Percentiles rank a stretch among this genome's conserved stretches.
Conservation (phyloP, 1,140 invertebrate genomes). For the Drosophila lini region DNA sequence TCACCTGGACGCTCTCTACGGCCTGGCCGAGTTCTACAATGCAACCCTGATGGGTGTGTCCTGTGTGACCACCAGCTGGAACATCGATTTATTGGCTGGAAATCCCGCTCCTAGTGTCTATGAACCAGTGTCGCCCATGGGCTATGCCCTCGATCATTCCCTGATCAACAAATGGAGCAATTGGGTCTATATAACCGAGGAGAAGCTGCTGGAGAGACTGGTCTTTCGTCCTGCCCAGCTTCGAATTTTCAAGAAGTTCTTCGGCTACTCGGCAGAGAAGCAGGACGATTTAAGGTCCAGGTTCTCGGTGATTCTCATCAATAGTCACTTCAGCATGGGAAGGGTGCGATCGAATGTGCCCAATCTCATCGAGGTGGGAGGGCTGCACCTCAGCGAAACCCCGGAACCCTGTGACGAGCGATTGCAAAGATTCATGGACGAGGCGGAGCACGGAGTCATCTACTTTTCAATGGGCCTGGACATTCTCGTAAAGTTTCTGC, state of each 20-base stretch:
- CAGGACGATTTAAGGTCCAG: conserved; percentile 25
- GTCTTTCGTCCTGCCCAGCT: conserved; percentile 61
- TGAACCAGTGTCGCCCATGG: conserved; percentile 63
- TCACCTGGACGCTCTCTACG: conserved; percentile 50
- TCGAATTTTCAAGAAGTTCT: conserved; percentile 64
- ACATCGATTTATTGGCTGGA: conserved; percentile 38
- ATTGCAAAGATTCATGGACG: conserved; percentile 85
- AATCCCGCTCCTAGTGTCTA: conserved; percentile 67
- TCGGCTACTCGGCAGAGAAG: conserved; percentile 23
- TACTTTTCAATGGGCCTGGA: conserved; percentile 88
- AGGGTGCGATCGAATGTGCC: conserved; percentile 60
- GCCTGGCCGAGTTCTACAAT: conserved; percentile 54
- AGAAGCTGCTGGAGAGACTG: conserved; percentile 32
- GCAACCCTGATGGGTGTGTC: conserved; percentile 56
- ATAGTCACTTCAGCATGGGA: conserved; percentile 65
- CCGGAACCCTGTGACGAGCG: conserved; percentile 54
- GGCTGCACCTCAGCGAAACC: conserved; percentile 85
- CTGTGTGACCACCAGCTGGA: conserved; percentile 39
- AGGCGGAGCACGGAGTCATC: conserved; percentile 86
- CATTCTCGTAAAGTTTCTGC: conserved; percentile 85
- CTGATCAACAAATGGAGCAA: conserved; percentile 82
- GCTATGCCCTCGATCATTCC: conserved; percentile 67
- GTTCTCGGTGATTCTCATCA: conserved; percentile 61
- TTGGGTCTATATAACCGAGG: conserved; percentile 51
- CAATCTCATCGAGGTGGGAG: conserved; percentile 84